Base-by-base conservation (phyloP, 2,888 invertebrate genomes). In the Diadromus collaris region DNA sequence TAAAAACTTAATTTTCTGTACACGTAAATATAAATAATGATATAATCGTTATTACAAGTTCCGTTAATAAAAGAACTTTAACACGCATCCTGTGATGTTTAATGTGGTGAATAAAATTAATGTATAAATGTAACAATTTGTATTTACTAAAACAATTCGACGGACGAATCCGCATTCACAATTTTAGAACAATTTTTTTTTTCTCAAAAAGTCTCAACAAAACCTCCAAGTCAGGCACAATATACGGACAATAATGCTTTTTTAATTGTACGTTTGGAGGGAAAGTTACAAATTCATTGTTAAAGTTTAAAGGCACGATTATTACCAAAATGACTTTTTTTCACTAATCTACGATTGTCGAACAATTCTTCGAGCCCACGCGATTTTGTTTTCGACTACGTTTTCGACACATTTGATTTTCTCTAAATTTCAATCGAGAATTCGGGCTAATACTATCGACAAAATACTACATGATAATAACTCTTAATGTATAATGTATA, bases 341-440 rank as follows among this genome's bases (percentile, higher is more conserved):
- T 58, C 46, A 46, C 16, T 48, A 38, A 76, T 70, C 41, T 60
- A 76, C 70, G 76, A 78, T 80, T 78, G 61, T 78, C 78, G 51
- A 80, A 76, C 78, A 81, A 80, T 76, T 80, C 80, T 78, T 76
- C 46, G 10, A 67, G 19, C 58, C 10, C 64, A 41, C 75, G 46
- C 61, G 44, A 34, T 68, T 68, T 41, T n/a, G 27, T 7, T 24
- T 64, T 51, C n/a, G 13, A 19, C 32, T 51, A 51, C 34, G 65
- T 6, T 56, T 41, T 56, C 41, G 48, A 56, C 16, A 24, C 27
- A 19, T 38, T 27, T 34, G 16, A 13, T 56, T 56, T 24, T 56
- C 1, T 24, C 16, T 24, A 16, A n/a, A 16, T 34, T 56, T 27
- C 5, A 51, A 51, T 38, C n/a, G 13, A 38, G 10, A 27, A 38